Evolutionary conservation across 2,888 invertebrate species (phyloP).

Genomic region (Drosophila anceps): DNA sequence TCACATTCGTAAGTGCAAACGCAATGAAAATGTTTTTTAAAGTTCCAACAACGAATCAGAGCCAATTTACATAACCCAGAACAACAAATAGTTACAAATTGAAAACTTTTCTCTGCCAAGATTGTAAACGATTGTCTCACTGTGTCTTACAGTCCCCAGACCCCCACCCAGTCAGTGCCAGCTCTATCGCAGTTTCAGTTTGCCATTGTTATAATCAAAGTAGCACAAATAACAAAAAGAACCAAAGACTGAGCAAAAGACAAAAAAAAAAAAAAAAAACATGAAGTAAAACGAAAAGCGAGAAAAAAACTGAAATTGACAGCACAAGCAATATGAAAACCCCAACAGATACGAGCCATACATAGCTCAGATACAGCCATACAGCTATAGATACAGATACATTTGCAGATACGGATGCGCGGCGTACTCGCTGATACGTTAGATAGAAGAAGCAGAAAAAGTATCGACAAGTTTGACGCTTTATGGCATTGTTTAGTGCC

Average conservation of each 20-base stretch:
- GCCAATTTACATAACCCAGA: conserved; percentile 78
- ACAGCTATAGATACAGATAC: conserved; percentile 33
- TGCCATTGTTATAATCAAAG: conserved; percentile 79
- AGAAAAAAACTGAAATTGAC: conserved; percentile 46
- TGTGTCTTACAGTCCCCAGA: conserved; percentile 8
- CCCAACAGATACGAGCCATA: conserved; percentile 30
- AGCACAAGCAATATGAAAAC: conserved; percentile 50
- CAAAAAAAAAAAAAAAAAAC: conserved; percentile 32
- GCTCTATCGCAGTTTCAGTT: conserved; percentile 37
- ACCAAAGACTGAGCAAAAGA: conserved; percentile 35
- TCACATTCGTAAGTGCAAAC: conserved; percentile 49
- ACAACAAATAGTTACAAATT: conserved; percentile 81
- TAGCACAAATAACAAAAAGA: conserved; percentile 73
- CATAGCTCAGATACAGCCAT: conserved; percentile 41
- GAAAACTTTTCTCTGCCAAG: conserved; percentile 78
- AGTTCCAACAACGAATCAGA: conserved; percentile 54
- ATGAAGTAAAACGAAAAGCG: conserved; percentile 21
- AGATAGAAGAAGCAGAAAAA: conserved; percentile 40
- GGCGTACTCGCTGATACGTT: conserved; percentile 32
- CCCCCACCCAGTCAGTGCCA: conserved; percentile 10
- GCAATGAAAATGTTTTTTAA: conserved; percentile 68
- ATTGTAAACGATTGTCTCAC: conserved; percentile 78
- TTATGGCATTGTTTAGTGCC: conserved; percentile 81
- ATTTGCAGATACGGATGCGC: conserved; percentile 31
- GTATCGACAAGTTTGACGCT: conserved; percentile 82